A percentile compares a stretch with the other conserved stretches of the same genome.
These are phyloP conservation scores for Heliconius hortense DNA, from an alignment of 2,888 invertebrate species.

Conservation along the genomic window DNA sequence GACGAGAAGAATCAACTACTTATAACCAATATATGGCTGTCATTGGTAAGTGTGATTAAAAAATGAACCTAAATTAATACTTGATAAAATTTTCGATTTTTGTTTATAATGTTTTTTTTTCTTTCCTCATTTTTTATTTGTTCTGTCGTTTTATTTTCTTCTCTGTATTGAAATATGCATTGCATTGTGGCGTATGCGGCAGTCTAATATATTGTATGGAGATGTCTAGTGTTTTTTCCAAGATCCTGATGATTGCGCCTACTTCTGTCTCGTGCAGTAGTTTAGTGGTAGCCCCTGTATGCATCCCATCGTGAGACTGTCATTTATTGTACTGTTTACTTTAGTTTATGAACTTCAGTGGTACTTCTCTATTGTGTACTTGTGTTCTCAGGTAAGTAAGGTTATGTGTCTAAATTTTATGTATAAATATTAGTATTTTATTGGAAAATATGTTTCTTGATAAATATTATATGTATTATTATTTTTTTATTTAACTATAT, in stretches of 20 bases:
- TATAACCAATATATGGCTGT: conserved; percentile 97
- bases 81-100: conserved; percentile 74
- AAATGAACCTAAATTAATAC: conserved; percentile 79
- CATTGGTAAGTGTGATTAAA: conserved; percentile 92
- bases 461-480: background rate
- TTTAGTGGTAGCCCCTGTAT: conserved; percentile 66
- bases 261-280: conserved; percentile 62
- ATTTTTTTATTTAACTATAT: background rate
- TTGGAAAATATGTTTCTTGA: background rate
- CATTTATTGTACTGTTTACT: conserved; percentile 40
- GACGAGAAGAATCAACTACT: conserved; percentile 98
- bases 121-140: conserved; percentile 51
- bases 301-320: conserved; percentile 64
- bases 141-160: conserved; percentile 63
- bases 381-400: conserved; percentile 44
- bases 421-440: background rate
- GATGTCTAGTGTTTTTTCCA: conserved; percentile 58
- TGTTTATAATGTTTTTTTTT: conserved; percentile 57
- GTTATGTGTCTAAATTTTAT: background rate
- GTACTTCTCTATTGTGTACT: conserved; percentile 34
- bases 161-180: conserved; percentile 73
- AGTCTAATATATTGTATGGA: conserved; percentile 64
- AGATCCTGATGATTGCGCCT: conserved; percentile 56
- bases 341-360: conserved; percentile 11
- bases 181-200: conserved; percentile 81